These are phyloP conservation scores for Tetraodon nigroviridis DNA, from an alignment of 2,113 vertebrate genomes.

Conservation along the genomic window DNA sequence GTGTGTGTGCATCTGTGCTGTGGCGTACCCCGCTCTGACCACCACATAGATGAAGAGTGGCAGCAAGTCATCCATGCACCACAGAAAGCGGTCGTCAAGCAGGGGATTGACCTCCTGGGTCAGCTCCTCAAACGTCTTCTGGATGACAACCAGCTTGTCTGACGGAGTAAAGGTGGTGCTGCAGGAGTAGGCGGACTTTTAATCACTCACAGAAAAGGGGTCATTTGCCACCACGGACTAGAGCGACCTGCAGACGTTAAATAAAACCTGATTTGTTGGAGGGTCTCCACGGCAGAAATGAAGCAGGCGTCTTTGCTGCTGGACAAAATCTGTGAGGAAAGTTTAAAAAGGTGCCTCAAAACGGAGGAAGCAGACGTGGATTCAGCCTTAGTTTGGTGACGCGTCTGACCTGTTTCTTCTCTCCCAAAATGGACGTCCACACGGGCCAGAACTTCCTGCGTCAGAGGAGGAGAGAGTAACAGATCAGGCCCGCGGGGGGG, in stretches of 20 bases:
- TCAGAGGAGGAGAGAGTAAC: neutral
- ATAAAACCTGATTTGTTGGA: constrained; percentile 93
- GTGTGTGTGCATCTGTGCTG: constrained; percentile 7
- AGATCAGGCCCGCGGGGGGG: too few species aligned
- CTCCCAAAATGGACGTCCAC: constrained; percentile 82
- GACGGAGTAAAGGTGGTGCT: constrained; percentile 94
- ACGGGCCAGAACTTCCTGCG: constrained; percentile 92
- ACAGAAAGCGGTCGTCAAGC: constrained; percentile 83
- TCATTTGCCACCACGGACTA: neutral
- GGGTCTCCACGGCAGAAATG: constrained; percentile 88
- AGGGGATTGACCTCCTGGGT: constrained; percentile 85
- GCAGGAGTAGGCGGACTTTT: neutral
- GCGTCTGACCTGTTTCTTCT: constrained; percentile 81
- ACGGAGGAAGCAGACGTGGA: neutral
- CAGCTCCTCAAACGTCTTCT: constrained; percentile 93
- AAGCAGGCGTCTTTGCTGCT: constrained; percentile 90
- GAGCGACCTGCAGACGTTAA: too few species aligned
- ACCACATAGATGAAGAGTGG: constrained; percentile 98
- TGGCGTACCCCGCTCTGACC: constrained; percentile 85
- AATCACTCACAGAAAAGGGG: neutral
- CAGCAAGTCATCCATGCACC: constrained; percentile 98
- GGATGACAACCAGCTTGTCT: constrained; percentile 92
- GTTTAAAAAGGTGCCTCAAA: neutral
- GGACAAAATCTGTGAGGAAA: constrained; percentile 79
- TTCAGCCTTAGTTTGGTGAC: neutral